Percentiles rank a stretch among this genome's conserved stretches.
Evolutionary conservation across 2,888 invertebrate genomes (phyloP).

Genomic region (Argynnis bischoffii): DNA sequence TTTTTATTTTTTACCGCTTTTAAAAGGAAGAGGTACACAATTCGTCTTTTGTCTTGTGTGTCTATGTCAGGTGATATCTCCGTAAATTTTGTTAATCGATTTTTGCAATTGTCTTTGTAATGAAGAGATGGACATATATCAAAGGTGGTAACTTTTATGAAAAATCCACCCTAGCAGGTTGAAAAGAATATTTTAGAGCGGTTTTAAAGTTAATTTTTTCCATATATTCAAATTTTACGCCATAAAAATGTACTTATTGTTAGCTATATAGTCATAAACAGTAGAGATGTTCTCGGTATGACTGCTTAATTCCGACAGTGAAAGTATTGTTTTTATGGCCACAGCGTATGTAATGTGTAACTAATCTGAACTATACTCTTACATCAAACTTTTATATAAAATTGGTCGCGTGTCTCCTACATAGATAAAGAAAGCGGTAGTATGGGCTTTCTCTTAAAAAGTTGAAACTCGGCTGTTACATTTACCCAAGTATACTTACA

Average conservation of each 20-base stretch:
- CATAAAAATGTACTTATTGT: background rate
- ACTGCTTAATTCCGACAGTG: background rate
- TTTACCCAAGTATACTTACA: background rate
- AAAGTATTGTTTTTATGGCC: background rate
- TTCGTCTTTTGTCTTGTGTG: too few species aligned
- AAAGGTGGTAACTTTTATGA: too few species aligned
- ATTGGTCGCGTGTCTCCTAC: conserved; percentile 2
- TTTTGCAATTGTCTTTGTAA: too few species aligned
- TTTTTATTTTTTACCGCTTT: too few species aligned
- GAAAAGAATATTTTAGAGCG: too few species aligned
- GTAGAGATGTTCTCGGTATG: background rate
- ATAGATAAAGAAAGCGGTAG: background rate
- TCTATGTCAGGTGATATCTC: too few species aligned
- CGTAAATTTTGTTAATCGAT: too few species aligned
- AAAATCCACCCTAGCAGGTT: too few species aligned
- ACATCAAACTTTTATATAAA: background rate
- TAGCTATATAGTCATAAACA: too few species aligned
- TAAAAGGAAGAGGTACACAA: too few species aligned
- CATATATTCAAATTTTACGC: background rate
- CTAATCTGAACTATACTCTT: background rate
- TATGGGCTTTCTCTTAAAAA: conserved; percentile 14
- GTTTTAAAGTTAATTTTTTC: too few species aligned
- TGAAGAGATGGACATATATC: too few species aligned
- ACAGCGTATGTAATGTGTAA: background rate
- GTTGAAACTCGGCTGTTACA: background rate